Base-by-base conservation (phyloP, 1,140 invertebrate genomes). In the Tetramorium alpestre region DNA sequence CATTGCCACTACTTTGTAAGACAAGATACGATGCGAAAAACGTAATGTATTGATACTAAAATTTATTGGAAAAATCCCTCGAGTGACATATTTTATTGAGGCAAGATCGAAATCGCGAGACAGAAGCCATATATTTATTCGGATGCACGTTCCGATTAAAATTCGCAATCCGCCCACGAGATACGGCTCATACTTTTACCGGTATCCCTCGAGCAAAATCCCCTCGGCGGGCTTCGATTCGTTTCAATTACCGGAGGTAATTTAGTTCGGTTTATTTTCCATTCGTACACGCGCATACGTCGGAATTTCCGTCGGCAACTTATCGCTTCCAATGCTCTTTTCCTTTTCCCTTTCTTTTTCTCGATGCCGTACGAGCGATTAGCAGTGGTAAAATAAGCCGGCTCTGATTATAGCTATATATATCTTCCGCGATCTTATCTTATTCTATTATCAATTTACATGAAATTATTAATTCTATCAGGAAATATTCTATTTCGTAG, bases 211-310 rank as follows among this genome's bases (percentile, higher is more conserved):
- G 28, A 28, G 38, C 51, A 38, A 16, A 33, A 85, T 51, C 44
- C 16, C n/a, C 22, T 3, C n/a, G 56, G n/a, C 22, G 33, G 16
- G 25, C 38, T 85, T 69, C 86, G 47, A 87, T 85, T 56, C 70
- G 70, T 76, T 85, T 87, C 51, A 69, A 85, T 85, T 85, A 85
- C 16, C 38, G 11, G 51, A 47, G 8, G 10, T 76, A 76, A 44
- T 75, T 54, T 25, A 41, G n/a, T 54, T 51, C 28, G 41, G 10
- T 47, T 47, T 64, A 72, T 38, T 64, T 58, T 33, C 22, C 28
- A 5, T 18, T 41, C 64, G 38, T 41, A n/a, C n/a, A 3, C 8
- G 25, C n/a, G 58, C 49, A 22, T 13, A 25, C 1, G 73, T 73
- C 78, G 81, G 54, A 81, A 64, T 62, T 67, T 88, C 25, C n/a